These are phyloP conservation scores for Phragmatobia fuliginosa DNA, from an alignment of 2,888 invertebrate genomes.

Conservation along the genomic window DNA sequence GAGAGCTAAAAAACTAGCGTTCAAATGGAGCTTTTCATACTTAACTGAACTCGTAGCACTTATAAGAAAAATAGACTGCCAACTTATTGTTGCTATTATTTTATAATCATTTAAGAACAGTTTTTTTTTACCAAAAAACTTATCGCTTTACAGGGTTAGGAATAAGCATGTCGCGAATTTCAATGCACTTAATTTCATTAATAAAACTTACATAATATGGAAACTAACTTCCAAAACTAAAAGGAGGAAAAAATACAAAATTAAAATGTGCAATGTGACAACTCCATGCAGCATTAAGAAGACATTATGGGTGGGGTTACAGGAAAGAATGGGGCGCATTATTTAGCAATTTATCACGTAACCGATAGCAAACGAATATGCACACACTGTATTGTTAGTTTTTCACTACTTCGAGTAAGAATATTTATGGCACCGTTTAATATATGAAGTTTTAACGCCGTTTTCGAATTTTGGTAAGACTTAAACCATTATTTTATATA, in stretches of 20 bases:
- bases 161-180: neutral
- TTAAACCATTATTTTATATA: too few species aligned
- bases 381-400: conserved; percentile 33
- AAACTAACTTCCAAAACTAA: conserved; percentile 56
- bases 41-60: conserved; percentile 73
- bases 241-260: conserved; percentile 67
- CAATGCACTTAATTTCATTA: conserved; percentile 33
- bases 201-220: conserved; percentile 51
- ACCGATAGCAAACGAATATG: conserved; percentile 63
- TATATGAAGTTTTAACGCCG: too few species aligned
- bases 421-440: neutral
- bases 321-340: conserved; percentile 72
- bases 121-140: neutral
- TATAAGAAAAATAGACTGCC: conserved; percentile 62
- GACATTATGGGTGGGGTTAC: conserved; percentile 77
- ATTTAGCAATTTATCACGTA: conserved; percentile 79
- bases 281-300: conserved; percentile 84
- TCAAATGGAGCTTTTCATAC: conserved; percentile 81
- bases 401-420: neutral
- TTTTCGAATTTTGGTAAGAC: too few species aligned
- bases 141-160: neutral
- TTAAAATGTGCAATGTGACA: conserved; percentile 81
- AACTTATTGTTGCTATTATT: conserved; percentile 55
- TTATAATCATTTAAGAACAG: conserved; percentile 37
- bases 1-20: conserved; percentile 73